Evolutionary conservation across 2,797 vertebrate species (phyloP).

Genomic region (Aplochiton taeniatus): DNA sequence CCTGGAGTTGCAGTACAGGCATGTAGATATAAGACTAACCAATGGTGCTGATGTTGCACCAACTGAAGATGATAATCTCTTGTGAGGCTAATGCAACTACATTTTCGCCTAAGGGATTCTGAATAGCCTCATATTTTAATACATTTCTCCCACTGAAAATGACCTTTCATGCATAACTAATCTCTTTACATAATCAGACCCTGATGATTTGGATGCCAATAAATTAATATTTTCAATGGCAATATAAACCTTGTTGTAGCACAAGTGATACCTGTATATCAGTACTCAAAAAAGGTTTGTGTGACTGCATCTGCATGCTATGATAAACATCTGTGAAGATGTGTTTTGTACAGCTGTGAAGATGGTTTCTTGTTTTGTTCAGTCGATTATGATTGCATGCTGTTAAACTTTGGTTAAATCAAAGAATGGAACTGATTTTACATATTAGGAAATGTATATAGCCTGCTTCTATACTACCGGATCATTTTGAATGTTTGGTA

Average conservation of each 20-base stretch:
- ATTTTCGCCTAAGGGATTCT: constrained; percentile 32
- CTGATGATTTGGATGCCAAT: constrained; percentile 15
- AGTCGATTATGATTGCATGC: too few relatives aligned
- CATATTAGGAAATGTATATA: too few relatives aligned
- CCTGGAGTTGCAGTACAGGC: too few relatives aligned
- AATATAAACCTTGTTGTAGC: constrained; percentile 18
- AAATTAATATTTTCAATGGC: constrained; percentile 17
- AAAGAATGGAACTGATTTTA: too few relatives aligned
- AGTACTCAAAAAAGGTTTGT: too few relatives aligned
- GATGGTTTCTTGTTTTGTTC: too few relatives aligned
- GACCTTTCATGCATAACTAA: constrained; percentile 38
- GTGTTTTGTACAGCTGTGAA: too few relatives aligned
- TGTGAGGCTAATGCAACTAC: constrained; percentile 41
- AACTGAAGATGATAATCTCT: constrained; percentile 22
- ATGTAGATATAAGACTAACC: background rate
- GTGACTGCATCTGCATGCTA: too few relatives aligned
- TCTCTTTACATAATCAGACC: constrained; percentile 21
- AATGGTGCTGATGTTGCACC: background rate
- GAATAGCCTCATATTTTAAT: constrained; percentile 42
- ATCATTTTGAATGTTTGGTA: too few relatives aligned
- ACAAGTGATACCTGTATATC: constrained; percentile 1
- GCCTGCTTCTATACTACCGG: too few relatives aligned
- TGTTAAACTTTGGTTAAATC: too few relatives aligned
- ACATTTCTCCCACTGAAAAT: constrained; percentile 36
- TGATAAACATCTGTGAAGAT: too few relatives aligned